Percentiles rank a stretch among this genome's conserved stretches.
Evolutionary conservation across 2,113 vertebrate genomes (phyloP).

Genomic region (Psilopsiagon aymara): DNA sequence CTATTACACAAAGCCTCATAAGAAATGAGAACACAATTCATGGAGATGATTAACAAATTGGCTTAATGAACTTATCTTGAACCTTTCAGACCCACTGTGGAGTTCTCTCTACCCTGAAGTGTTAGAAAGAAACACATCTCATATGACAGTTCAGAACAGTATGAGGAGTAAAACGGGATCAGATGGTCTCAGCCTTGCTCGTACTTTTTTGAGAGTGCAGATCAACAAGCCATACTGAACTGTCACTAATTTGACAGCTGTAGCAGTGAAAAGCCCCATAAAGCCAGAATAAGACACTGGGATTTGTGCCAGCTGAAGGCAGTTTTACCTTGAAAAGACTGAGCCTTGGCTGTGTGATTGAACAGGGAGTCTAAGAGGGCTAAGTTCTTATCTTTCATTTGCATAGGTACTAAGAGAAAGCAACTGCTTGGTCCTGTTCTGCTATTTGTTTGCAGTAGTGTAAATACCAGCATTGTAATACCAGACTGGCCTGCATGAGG

Average conservation of each 20-base stretch:
- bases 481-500: neutral
- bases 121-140: neutral
- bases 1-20: slow-evolving; percentile 41
- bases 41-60: slow-evolving; percentile 53
- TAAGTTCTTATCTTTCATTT: slow-evolving; percentile 10
- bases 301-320: slow-evolving; percentile 37
- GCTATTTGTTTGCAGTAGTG: slow-evolving; percentile 12
- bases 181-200: neutral
- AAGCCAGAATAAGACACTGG: slow-evolving; percentile 6
- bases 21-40: slow-evolving; percentile 32
- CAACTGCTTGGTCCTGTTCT: neutral
- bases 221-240: neutral
- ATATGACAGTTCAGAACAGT: neutral
- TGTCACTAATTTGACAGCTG: slow-evolving; percentile 47
- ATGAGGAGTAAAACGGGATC: neutral
- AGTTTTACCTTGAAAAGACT: slow-evolving; percentile 48
- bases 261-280: slow-evolving; percentile 40
- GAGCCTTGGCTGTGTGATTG: neutral
- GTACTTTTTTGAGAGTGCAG: neutral
- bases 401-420: neutral
- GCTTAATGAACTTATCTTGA: slow-evolving; percentile 52
- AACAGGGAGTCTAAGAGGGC: slow-evolving; percentile 10
- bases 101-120: neutral
- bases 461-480: neutral
- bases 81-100: neutral